phyloP scores from a whole-genome alignment of 2,888 invertebrate genomes.

The Terebella lapidaria region DNA sequence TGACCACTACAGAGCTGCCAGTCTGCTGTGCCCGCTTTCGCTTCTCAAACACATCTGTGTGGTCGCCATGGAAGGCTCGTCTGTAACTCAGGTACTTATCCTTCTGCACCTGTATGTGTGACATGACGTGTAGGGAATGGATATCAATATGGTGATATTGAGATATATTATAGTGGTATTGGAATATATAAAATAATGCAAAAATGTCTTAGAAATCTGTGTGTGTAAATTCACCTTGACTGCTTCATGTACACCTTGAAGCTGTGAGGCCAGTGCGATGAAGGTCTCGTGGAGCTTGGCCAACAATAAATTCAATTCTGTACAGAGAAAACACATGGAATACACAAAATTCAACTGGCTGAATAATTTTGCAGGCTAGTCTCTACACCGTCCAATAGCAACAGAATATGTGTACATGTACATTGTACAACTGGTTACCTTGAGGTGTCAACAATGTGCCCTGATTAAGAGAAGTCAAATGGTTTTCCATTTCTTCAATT shows the following conservation, averaged over 20 bases:
- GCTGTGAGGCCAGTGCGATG: slow-evolving; percentile 78
- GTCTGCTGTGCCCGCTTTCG: slow-evolving; percentile 28
- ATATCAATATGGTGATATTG: not conserved
- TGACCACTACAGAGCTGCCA: slow-evolving; percentile 17
- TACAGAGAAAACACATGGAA: not conserved
- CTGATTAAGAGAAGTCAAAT: slow-evolving; percentile 65
- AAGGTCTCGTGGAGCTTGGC: slow-evolving; percentile 79
- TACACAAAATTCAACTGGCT: not conserved
- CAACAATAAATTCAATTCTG: slow-evolving; percentile 75
- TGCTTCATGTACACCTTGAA: slow-evolving; percentile 70
- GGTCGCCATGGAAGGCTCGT: slow-evolving; percentile 72
- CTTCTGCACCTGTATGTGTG: slow-evolving; percentile 60
- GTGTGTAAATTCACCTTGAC: slow-evolving; percentile 60
- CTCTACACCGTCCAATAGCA: too few species aligned
- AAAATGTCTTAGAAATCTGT: not conserved
- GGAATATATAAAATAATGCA: not conserved
- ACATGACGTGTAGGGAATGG: not conserved
- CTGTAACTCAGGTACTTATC: slow-evolving; percentile 78
- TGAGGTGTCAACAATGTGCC: slow-evolving; percentile 66
- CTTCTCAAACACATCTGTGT: slow-evolving; percentile 69
- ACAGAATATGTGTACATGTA: too few species aligned
- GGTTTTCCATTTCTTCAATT: slow-evolving; percentile 69
- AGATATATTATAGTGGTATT: not conserved
- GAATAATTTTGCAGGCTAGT: not conserved
- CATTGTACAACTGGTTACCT: too few species aligned